phyloP scores from a whole-genome alignment of 2,797 vertebrate genomes.

The Vespertilio murinus region DNA sequence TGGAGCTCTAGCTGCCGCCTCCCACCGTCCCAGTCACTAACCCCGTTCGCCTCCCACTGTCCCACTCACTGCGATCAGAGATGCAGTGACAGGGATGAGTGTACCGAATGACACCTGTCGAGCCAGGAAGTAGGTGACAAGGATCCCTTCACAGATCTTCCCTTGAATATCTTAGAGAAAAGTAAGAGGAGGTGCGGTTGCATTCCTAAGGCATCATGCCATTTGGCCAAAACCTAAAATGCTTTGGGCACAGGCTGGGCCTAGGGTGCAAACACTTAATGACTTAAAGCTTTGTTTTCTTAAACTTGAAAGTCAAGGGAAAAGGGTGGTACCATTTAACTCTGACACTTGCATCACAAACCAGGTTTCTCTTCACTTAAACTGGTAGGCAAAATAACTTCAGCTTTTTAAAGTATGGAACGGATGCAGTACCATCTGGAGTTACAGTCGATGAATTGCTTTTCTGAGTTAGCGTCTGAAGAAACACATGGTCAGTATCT shows the following conservation, averaged over 20 bases:
- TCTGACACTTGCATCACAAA: constrained; percentile 42
- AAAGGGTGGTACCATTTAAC: constrained; percentile 36
- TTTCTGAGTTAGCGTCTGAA: constrained; percentile 26
- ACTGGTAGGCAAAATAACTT: constrained; percentile 48
- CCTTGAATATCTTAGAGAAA: constrained; percentile 25
- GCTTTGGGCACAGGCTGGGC: neutral
- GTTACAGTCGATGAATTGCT: neutral
- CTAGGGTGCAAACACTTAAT: neutral
- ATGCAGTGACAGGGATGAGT: neutral
- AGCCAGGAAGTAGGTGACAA: neutral
- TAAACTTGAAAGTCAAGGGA: constrained; percentile 22
- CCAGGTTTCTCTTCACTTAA: constrained; percentile 29
- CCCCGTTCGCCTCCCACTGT: neutral
- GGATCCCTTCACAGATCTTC: constrained; percentile 14
- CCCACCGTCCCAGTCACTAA: neutral
- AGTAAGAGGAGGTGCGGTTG: constrained; percentile 23
- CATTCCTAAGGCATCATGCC: neutral
- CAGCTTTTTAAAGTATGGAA: constrained; percentile 49
- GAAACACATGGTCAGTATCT: constrained; percentile 44
- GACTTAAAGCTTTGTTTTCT: constrained; percentile 38
- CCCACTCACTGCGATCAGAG: neutral
- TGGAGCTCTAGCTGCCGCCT: neutral
- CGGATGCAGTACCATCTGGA: constrained; percentile 25
- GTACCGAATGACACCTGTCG: neutral
- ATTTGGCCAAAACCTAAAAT: neutral